phyloP scores from a whole-genome alignment of 2,888 invertebrate species.

The Drosophila gaucha region DNA sequence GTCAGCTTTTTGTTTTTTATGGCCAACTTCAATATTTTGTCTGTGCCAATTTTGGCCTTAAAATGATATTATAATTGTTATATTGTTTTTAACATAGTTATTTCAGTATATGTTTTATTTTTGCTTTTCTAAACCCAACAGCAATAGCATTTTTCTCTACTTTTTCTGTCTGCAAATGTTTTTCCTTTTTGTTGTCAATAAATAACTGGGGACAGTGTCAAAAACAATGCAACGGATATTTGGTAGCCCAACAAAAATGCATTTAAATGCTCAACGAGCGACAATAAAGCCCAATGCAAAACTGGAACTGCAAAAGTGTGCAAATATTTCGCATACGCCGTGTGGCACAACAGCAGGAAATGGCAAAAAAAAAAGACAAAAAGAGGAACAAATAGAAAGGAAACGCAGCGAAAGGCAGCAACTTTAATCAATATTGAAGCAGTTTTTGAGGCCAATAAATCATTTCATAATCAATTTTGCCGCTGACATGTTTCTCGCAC shows the following conservation, averaged over 20 bases:
- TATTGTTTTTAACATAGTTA: conserved; percentile 1
- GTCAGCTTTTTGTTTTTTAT: not conserved
- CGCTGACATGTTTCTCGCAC: conserved; percentile 66
- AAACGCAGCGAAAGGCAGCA: conserved; percentile 38
- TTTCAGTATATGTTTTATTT: conserved; percentile 19
- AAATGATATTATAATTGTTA: not conserved
- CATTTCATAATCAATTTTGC: conserved; percentile 83
- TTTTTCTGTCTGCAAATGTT: conserved; percentile 24
- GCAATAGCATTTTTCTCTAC: not conserved
- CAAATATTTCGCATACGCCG: conserved; percentile 51
- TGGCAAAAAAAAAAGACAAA: conserved; percentile 9
- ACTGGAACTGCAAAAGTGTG: conserved; percentile 8
- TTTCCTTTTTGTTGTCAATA: conserved; percentile 49
- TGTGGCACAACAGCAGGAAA: conserved; percentile 35
- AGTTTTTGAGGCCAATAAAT: conserved; percentile 82
- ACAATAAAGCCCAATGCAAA: conserved; percentile 28
- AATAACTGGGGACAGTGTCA: conserved; percentile 57
- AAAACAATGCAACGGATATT: conserved; percentile 65
- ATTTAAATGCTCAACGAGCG: conserved; percentile 51
- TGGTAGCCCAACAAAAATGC: conserved; percentile 64
- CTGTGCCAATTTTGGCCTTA: conserved; percentile 8
- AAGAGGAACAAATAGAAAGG: not conserved
- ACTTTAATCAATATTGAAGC: conserved; percentile 81
- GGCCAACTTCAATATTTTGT: not conserved
- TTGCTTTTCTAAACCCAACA: conserved; percentile 20